These are phyloP conservation scores for Lysandra bellargus DNA, from an alignment of 2,888 invertebrate genomes.

Conservation along the genomic window DNA sequence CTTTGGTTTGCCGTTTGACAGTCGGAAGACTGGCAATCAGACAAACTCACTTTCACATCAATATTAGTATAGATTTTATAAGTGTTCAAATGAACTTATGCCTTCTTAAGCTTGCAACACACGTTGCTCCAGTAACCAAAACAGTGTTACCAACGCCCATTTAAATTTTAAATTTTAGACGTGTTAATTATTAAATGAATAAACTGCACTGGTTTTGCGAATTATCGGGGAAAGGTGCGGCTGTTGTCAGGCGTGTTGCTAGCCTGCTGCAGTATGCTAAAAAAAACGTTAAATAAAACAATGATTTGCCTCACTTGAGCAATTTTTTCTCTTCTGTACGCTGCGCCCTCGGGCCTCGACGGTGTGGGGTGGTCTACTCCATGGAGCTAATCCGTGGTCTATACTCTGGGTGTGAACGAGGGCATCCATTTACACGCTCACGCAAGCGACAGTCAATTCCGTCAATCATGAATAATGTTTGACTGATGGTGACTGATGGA, in stretches of 20 bases:
- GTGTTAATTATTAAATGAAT: not conserved
- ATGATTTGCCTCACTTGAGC: no score
- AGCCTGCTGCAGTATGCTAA: not conserved
- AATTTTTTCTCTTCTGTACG: no score
- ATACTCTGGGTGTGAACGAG: no score
- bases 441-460: no score
- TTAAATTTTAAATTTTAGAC: constrained; percentile 20
- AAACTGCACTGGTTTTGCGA: not conserved
- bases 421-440: no score
- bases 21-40: not conserved
- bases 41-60: not conserved
- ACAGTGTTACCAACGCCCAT: not conserved
- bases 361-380: no score
- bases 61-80: not conserved
- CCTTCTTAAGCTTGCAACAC: constrained; percentile 13
- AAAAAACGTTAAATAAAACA: no score
- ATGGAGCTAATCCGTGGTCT: no score
- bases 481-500: no score
- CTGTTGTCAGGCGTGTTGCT: not conserved
- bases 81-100: not conserved
- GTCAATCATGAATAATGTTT: no score
- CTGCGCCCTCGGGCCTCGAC: no score
- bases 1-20: not conserved
- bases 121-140: constrained; percentile 8
- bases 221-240: not conserved